Evolutionary conservation across 2,797 vertebrate genomes (phyloP), one percentile per base, ranked within the genome.

Genomic region (Phoebastria nigripes): DNA sequence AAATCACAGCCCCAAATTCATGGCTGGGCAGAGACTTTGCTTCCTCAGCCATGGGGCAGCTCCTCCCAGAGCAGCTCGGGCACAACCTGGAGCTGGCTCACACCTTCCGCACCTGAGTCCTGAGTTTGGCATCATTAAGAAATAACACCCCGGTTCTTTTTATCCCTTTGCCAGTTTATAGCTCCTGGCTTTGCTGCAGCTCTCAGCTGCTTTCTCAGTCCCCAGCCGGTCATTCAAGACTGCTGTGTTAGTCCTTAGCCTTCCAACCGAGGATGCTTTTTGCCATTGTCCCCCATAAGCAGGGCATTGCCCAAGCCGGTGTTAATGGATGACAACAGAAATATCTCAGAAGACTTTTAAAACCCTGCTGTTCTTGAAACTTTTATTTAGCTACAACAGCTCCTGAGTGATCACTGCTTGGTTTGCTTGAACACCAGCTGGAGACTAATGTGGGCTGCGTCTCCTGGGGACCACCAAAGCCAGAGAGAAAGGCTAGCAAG

Each of bases 381-480:
- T 96, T 96, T 93, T 87, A 52, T 95, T 97, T 92, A 63, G 91
- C 58, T 83, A n/a, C 67, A 71, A 11, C 28, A 78, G 69, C 59
- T 88, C 63, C 67, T 58, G 28, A 81, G 82, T 51, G 80, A 94
- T 92, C 73, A 35, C 89, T 73, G 55, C 92, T 82, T 76, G 72
- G 85, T 56, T 26, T 85, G 78, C 77, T 94, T 8, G 17, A 90
- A 87, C 46, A 85, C 33, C 89, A 89, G 87, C 85, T 88, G 80
- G 94, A 91, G 86, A 63, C 28, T 93, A 73, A 94, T 73, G 80
- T 63, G 61, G 76, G 49, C 93, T 95, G 71, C 0, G 6, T 56
- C 89, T 90, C 94, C 18, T n/a, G 69, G 86, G 90, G 79, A 51
- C 11, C 3, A 62, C 74, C 81, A 87, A 92, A 94, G 51, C 22